Conservation (phyloP, 2,888 invertebrate species). For the Sinodicranocentrus sp. region DNA sequence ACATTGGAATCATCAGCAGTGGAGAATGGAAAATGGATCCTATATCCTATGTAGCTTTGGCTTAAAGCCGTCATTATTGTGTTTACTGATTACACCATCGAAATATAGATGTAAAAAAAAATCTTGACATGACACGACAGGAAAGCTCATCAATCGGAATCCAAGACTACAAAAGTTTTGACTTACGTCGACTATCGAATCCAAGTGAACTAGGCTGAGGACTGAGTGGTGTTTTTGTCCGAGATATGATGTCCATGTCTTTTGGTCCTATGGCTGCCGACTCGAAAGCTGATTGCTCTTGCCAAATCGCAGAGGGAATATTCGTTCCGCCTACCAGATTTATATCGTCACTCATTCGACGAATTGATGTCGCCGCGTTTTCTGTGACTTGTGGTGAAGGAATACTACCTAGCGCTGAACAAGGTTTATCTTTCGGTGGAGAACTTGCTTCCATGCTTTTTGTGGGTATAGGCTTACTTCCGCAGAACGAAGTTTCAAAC, state of each 20-base stretch:
- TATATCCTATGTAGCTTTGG: too few relatives aligned
- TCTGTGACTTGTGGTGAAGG: constrained; percentile 24
- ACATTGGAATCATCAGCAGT: too few relatives aligned
- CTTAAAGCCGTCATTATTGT: too few relatives aligned
- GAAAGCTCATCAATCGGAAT: too few relatives aligned
- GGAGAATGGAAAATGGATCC: too few relatives aligned
- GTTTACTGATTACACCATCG: too few relatives aligned
- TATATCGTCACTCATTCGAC: constrained; percentile 23
- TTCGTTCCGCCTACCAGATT: too few relatives aligned
- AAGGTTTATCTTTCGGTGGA: constrained; percentile 57
- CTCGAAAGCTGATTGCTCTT: constrained; percentile 32
- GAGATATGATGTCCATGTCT: constrained; percentile 58
- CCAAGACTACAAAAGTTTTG: too few relatives aligned
- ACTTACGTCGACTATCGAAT: constrained; percentile 57
- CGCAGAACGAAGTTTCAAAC: constrained; percentile 94
- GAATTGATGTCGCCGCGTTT: constrained; percentile 25
- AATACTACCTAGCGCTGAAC: constrained; percentile 7
- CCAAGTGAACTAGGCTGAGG: constrained; percentile 62
- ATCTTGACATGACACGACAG: too few relatives aligned
- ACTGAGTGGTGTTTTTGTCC: constrained; percentile 62
- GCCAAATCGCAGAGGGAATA: too few relatives aligned
- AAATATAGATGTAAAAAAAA: too few relatives aligned
- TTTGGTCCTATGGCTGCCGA: constrained; percentile 56
- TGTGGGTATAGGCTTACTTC: constrained; percentile 86
- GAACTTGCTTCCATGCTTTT: constrained; percentile 79